These are phyloP conservation scores for Latrodectus elegans DNA, from an alignment of 2,888 invertebrate species.

Conservation along the genomic window DNA sequence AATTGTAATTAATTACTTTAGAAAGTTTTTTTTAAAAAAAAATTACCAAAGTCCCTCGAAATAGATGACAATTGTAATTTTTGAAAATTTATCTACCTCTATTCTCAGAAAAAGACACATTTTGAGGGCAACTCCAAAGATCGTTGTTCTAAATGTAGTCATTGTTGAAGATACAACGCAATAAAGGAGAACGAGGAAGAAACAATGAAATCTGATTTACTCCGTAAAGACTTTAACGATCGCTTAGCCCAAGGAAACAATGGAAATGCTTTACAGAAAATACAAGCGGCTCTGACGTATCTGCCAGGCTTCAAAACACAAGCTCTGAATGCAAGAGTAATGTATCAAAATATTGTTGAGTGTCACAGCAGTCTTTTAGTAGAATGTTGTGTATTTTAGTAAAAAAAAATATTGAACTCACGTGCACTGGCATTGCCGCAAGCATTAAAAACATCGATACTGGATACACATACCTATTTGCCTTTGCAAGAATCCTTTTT, in stretches of 20 bases:
- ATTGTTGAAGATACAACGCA: slow-evolving; percentile 32
- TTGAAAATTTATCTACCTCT: slow-evolving; percentile 27
- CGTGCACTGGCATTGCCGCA: too few relatives aligned
- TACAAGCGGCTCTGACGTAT: neutral
- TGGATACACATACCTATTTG: too few relatives aligned
- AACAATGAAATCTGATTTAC: slow-evolving; percentile 40
- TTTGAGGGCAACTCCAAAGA: neutral
- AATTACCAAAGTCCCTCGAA: neutral
- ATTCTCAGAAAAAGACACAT: slow-evolving; percentile 16
- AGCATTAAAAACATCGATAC: too few relatives aligned
- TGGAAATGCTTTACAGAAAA: slow-evolving; percentile 9
- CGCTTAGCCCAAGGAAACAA: slow-evolving; percentile 19
- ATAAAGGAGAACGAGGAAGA: slow-evolving; percentile 8
- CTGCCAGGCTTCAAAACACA: too few relatives aligned
- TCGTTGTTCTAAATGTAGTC: slow-evolving; percentile 19
- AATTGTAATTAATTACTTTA: too few relatives aligned
- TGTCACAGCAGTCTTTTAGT: too few relatives aligned
- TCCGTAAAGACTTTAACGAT: slow-evolving; percentile 29
- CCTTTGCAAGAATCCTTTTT: too few relatives aligned
- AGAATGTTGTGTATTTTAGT: too few relatives aligned
- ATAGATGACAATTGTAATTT: slow-evolving; percentile 20
- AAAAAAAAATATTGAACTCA: too few relatives aligned
- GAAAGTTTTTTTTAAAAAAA: neutral
- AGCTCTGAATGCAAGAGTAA: too few relatives aligned
- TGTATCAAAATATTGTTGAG: too few relatives aligned